Base-by-base conservation (phyloP, 2,888 invertebrate species). In the Linnaemya vulpina region DNA sequence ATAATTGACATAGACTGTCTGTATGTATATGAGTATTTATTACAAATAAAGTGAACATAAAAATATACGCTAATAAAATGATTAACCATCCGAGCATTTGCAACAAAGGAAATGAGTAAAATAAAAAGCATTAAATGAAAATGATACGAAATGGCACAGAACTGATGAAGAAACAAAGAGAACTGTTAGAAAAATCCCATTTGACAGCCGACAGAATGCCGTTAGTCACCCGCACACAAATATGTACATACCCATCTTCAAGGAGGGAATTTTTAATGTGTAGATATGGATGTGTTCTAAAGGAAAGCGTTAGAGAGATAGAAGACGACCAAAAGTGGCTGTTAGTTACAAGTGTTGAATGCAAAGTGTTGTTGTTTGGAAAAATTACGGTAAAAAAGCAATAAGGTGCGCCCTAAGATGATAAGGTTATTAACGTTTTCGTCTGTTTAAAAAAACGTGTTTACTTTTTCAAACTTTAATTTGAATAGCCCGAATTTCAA, bases 381-480 rank as follows among this genome's bases (percentile, higher is more conserved):
- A 75, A 81, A 74, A 60, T 74, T 74, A 74, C 74, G 80, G 60
- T 74, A n/a, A 30, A 20, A 51, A 58, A 49, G 46, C 79, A 46
- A 63, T 67, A 22, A 71, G 13, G 0, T 71, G 30, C 11, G 30
- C 46, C 9, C 15, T 17, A 20, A 22, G 46, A 46, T 11, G 30
- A 71, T 60, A 71, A 71, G 58, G 43, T 46, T 20, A 68, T 17
- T 53, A 11, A 13, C 3, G 3, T 17, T 46, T 46, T 65, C 15
- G n/a, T 20, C 5, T 30, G 30, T 22, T 9, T 22, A 43, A 13
- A 1, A 60, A 35, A 38, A 60, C 9, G n/a, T n/a, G n/a, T n/a
- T n/a, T n/a, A n/a, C n/a, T n/a, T n/a, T n/a, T n/a, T n/a, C n/a
- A n/a, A n/a, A n/a, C n/a, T n/a, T n/a, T n/a, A n/a, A n/a, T n/a